Conservation (phyloP, 2,797 vertebrate genomes). For the Astyanax mexicanus region DNA sequence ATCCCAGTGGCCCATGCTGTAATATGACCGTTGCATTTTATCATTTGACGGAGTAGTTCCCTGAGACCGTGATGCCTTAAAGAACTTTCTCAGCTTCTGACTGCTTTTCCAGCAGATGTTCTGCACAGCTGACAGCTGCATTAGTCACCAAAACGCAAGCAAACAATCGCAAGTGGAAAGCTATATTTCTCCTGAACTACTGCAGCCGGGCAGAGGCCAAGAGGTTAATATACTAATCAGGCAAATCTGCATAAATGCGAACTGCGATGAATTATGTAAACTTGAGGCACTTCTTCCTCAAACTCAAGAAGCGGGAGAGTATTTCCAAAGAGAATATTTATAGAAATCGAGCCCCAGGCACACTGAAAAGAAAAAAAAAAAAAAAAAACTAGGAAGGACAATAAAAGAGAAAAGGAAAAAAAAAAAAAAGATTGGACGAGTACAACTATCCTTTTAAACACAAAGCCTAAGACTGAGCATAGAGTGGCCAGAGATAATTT, state of each 20-base stretch:
- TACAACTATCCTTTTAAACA: neutral
- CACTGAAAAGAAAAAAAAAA: neutral
- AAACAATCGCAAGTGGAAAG: constrained; percentile 63
- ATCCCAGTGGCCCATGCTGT: constrained; percentile 10
- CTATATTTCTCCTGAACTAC: constrained; percentile 65
- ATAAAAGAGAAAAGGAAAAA: constrained; percentile 11
- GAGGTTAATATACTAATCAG: constrained; percentile 80
- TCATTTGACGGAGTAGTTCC: constrained; percentile 39
- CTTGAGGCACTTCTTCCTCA: constrained; percentile 44
- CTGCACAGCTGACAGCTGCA: constrained; percentile 79
- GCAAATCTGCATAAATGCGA: constrained; percentile 64
- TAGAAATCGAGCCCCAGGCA: neutral
- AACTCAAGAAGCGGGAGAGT: constrained; percentile 26
- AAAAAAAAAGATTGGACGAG: neutral
- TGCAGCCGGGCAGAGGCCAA: constrained; percentile 61
- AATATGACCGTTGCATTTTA: constrained; percentile 33
- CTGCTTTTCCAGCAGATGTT: constrained; percentile 72
- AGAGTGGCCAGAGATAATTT: constrained; percentile 3
- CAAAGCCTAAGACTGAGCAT: neutral
- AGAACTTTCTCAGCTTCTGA: constrained; percentile 25
- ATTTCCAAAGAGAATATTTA: constrained; percentile 43
- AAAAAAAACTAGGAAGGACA: neutral
- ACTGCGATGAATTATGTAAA: constrained; percentile 60
- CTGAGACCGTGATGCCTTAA: constrained; percentile 3
- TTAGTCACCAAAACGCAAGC: constrained; percentile 59